These are phyloP conservation scores for Samia ricini DNA, from an alignment of 1,140 invertebrate genomes.

Conservation along the genomic window DNA sequence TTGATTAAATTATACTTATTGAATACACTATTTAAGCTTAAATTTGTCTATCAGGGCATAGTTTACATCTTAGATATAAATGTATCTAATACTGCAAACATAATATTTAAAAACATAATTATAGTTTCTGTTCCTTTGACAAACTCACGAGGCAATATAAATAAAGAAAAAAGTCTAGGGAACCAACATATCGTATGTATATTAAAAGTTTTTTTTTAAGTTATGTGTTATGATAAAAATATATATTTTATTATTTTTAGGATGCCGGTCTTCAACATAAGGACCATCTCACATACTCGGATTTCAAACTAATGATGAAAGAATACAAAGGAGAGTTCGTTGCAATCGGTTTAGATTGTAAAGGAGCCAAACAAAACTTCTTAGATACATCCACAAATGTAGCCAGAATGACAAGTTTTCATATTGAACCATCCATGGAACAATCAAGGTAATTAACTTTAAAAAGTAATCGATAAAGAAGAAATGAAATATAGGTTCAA, in stretches of 20 bases:
- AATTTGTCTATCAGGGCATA: too few relatives aligned
- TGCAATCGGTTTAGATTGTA: constrained; percentile 96
- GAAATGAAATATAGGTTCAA: not conserved
- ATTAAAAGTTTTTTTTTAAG: not conserved
- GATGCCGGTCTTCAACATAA: constrained; percentile 95
- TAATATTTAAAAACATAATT: too few relatives aligned
- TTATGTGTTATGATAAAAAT: not conserved
- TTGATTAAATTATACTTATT: too few relatives aligned
- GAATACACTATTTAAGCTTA: too few relatives aligned
- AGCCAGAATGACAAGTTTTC: constrained; percentile 96
- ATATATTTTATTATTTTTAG: constrained; percentile 2
- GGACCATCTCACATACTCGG: constrained; percentile 94
- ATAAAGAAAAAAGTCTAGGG: too few relatives aligned
- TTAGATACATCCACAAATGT: constrained; percentile 96
- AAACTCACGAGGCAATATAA: too few relatives aligned
- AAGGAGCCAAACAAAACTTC: constrained; percentile 97
- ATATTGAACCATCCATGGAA: constrained; percentile 89
- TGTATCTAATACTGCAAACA: too few relatives aligned
- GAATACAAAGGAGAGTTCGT: constrained; percentile 98
- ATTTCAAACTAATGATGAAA: constrained; percentile 98
- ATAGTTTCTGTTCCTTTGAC: too few relatives aligned
- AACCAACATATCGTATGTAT: too few relatives aligned
- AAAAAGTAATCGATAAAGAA: not conserved
- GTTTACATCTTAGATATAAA: too few relatives aligned
- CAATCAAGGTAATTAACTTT: constrained; percentile 49